phyloP scores from a whole-genome alignment of 2,113 vertebrate genomes.

The Platysternon megacephalum region DNA sequence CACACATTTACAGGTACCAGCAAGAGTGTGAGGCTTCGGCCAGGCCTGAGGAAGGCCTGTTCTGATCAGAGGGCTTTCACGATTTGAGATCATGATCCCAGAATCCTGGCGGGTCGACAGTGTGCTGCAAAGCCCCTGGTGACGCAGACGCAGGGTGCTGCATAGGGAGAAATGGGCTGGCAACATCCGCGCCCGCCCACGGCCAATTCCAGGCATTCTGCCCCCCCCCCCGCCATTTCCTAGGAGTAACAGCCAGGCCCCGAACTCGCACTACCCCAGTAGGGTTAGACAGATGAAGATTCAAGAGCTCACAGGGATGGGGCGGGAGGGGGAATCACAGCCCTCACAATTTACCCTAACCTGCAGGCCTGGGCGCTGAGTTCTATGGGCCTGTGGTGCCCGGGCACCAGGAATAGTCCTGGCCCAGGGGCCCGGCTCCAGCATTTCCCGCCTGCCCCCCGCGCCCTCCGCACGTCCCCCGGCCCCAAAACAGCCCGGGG shows the following conservation, averaged over 20 bases:
- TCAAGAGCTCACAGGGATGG: fast-evolving
- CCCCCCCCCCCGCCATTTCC: background rate
- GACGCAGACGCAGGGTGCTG: background rate
- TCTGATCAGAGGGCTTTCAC: background rate
- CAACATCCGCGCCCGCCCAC: background rate
- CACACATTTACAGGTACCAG: background rate
- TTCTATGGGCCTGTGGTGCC: too few species aligned
- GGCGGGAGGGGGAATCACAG: background rate
- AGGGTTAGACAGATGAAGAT: too few species aligned
- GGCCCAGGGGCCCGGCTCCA: too few species aligned
- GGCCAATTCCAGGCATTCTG: background rate
- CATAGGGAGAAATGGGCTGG: background rate
- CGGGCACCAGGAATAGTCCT: too few species aligned
- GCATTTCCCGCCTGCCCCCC: too few species aligned
- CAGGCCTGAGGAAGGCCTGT: background rate
- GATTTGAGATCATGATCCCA: background rate
- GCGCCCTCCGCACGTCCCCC: too few species aligned
- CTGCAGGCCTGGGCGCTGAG: background rate
- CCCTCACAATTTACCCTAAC: background rate
- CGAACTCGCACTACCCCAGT: background rate
- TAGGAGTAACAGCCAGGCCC: fast-evolving
- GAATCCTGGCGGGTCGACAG: background rate
- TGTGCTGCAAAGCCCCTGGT: background rate
- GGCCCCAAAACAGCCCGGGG: too few species aligned
- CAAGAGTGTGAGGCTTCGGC: background rate